phyloP scores from a whole-genome alignment of 2,797 vertebrate genomes.

The Enteromius paludinosus region DNA sequence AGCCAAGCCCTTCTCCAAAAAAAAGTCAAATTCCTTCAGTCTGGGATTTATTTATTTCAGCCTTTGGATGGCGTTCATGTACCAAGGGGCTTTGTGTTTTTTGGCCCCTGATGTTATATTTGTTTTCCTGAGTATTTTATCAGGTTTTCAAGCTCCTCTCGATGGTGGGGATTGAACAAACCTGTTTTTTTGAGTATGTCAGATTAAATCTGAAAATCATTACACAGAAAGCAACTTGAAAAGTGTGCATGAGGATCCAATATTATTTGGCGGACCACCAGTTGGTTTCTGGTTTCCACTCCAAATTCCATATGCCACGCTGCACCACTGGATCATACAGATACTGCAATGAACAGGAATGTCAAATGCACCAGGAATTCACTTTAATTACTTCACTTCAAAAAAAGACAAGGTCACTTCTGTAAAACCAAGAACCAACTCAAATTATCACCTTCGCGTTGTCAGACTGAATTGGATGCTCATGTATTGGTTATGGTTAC shows the following conservation, averaged over 20 bases:
- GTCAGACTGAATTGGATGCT: neutral
- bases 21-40: constrained; percentile 44
- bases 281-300: constrained; percentile 32
- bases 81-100: constrained; percentile 47
- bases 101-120: constrained; percentile 43
- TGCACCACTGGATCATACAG: constrained; percentile 1
- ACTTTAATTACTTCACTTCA: neutral
- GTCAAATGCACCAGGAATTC: neutral
- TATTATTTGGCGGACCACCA: constrained; percentile 16
- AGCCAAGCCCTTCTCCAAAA: constrained; percentile 20
- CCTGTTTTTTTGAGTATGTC: constrained; percentile 32
- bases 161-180: constrained; percentile 13
- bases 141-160: constrained; percentile 29
- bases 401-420: neutral
- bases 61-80: constrained; percentile 35
- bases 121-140: constrained; percentile 46
- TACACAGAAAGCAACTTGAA: constrained; percentile 22
- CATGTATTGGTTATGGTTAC: neutral
- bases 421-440: neutral
- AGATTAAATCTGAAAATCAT: constrained; percentile 50
- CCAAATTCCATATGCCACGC: constrained; percentile 11
- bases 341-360: constrained; percentile 7
- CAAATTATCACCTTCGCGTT: neutral
- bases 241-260: constrained; percentile 42
- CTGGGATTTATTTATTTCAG: constrained; percentile 54